Percentiles rank a stretch among this genome's conserved stretches.
Conservation (phyloP, 2,113 vertebrate species). For the Myotis lucifugus region DNA sequence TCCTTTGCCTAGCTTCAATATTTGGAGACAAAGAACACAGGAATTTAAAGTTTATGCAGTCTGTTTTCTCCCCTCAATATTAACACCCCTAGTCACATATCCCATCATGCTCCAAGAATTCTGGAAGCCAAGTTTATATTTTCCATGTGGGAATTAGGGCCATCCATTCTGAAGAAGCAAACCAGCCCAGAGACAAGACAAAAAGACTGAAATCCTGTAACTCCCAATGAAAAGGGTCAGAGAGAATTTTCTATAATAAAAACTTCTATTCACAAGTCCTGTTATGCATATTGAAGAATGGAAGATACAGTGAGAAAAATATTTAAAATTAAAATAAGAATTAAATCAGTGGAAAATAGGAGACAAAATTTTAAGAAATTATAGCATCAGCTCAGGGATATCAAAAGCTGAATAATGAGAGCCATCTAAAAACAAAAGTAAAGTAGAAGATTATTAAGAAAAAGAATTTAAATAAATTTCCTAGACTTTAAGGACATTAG, state of each 20-base stretch:
- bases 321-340: constrained; percentile 35
- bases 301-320: neutral
- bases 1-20: neutral
- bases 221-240: neutral
- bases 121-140: neutral
- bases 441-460: neutral
- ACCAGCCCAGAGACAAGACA: neutral
- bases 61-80: neutral
- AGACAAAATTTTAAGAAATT: neutral
- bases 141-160: neutral
- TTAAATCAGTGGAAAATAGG: neutral
- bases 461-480: neutral
- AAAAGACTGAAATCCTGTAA: neutral
- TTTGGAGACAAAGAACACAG: neutral
- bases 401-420: neutral
- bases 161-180: neutral
- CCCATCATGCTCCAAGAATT: neutral
- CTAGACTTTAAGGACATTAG: neutral
- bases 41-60: neutral
- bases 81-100: neutral
- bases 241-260: neutral
- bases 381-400: neutral
- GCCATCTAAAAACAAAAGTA: neutral
- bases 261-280: neutral
- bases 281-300: neutral